Evolutionary conservation across 2,797 vertebrate species (phyloP).

Genomic region (Semotilus atromaculatus): DNA sequence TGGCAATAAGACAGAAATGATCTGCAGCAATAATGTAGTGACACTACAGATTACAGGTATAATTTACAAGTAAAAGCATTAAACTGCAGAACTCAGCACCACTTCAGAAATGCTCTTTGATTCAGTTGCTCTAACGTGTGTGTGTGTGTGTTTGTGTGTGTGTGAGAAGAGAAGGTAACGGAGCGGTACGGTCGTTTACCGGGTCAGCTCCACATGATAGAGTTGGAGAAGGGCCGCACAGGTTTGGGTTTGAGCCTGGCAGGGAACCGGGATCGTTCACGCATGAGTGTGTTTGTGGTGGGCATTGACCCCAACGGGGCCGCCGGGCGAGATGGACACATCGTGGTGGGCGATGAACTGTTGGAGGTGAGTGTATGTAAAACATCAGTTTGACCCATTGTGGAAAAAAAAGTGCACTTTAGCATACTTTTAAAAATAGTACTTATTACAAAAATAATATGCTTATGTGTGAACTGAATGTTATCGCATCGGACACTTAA

Average conservation of each 20-base stretch:
- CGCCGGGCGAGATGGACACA: constrained; percentile 88
- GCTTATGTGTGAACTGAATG: background rate
- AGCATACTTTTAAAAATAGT: background rate
- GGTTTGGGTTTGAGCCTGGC: constrained; percentile 97
- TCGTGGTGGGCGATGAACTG: constrained; percentile 93
- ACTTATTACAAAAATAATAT: background rate
- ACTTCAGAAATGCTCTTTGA: background rate
- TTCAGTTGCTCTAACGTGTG: background rate
- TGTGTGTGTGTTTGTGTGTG: constrained; percentile 37
- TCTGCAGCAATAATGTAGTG: background rate
- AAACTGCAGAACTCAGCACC: background rate
- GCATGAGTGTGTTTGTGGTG: constrained; percentile 97
- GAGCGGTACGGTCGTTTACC: constrained; percentile 88
- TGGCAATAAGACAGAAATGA: background rate
- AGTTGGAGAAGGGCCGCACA: constrained; percentile 92
- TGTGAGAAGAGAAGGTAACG: constrained; percentile 81
- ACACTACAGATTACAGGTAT: background rate
- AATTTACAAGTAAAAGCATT: background rate
- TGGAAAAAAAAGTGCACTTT: background rate
- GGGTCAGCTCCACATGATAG: constrained; percentile 89
- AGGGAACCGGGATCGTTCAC: constrained; percentile 93
- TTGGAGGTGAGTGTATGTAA: constrained; percentile 84
- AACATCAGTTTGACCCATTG: background rate
- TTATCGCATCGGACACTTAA: background rate
- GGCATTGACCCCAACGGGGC: constrained; percentile 94